Base-by-base conservation (phyloP, 2,888 invertebrate genomes). In the Drosophila sordidapex region DNA sequence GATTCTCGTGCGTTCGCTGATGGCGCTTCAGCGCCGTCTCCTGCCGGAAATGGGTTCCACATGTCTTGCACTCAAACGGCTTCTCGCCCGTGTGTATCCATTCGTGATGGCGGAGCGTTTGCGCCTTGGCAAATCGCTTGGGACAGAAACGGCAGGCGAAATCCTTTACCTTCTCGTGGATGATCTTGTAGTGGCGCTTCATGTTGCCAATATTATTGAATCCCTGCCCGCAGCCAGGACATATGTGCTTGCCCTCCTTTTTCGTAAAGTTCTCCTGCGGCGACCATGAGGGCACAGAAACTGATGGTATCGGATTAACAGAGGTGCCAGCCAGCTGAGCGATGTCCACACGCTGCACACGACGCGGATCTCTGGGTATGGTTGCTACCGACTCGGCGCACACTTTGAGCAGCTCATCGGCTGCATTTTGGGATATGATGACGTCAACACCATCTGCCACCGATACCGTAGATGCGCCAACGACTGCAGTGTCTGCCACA, bases 81-180 rank as follows among this genome's bases (percentile, higher is more conserved):
- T 92, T 93, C 60, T 92, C 92, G 2, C 93, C 92, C 0, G 93
- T 92, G 33, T 92, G 92, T 0, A 92, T 92, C 92, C 92, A 92
- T 75, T 92, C 92, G 63, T 92, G 92, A 73, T 92, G 93, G 13
- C 93, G 90, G 25, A 92, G 64, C 0, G 93, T 93, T 64, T 92
- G 93, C 4, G 92, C 92, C 70, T 92, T 92, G 2, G 92, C 92
- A 61, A 92, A 92, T 0, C 92, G 83, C 57, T 91, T 90, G 0
- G 92, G 91, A 64, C 92, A 92, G 56, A 91, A 91, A 4, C 91
- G 88, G 56, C 92, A 92, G 1, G 89, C 91, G 21, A 91, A 92
- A 51, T 92, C 91, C 58, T 92, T 93, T 4, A 92, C 92, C 53
- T 92, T 92, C 21, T 92, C 92, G 66, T 92, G 92, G 15, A 93